These are phyloP conservation scores for Syngnathoides biaculeatus DNA, from an alignment of 2,113 vertebrate genomes.

Conservation along the genomic window DNA sequence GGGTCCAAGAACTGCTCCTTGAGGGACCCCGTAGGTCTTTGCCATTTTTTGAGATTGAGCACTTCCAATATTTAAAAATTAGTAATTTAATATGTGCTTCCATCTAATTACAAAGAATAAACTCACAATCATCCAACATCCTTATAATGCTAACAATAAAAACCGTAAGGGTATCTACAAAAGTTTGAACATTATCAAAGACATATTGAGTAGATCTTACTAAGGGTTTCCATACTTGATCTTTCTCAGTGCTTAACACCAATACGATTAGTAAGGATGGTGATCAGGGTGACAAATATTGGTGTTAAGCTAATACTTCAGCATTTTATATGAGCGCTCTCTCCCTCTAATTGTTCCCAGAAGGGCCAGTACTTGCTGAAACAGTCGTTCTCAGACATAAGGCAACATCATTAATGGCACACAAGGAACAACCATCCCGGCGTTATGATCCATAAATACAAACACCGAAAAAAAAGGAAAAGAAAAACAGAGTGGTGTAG, in stretches of 20 bases:
- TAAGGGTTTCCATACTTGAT: background rate
- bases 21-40: no score
- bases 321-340: conserved; percentile 19
- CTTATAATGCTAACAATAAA: background rate
- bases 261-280: background rate
- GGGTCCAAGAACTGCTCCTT: no score
- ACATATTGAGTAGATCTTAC: background rate
- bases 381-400: conserved; percentile 38
- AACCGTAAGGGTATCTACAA: background rate
- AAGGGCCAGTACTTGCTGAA: conserved; percentile 27
- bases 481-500: conserved; percentile 1
- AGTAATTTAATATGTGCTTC: background rate
- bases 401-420: conserved; percentile 45
- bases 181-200: background rate
- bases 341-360: conserved; percentile 32
- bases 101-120: background rate
- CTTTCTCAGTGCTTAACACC: background rate
- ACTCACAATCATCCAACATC: background rate
- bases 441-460: conserved; percentile 51
- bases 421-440: conserved; percentile 40
- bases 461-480: conserved; percentile 6
- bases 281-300: background rate
- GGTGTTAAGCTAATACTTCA: conserved; percentile 6
- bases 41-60: no score
- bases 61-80: no score